Percentiles rank a stretch among this genome's conserved stretches.
Evolutionary conservation across 1,140 invertebrate genomes (phyloP).

Genomic region (Pantala flavescens): DNA sequence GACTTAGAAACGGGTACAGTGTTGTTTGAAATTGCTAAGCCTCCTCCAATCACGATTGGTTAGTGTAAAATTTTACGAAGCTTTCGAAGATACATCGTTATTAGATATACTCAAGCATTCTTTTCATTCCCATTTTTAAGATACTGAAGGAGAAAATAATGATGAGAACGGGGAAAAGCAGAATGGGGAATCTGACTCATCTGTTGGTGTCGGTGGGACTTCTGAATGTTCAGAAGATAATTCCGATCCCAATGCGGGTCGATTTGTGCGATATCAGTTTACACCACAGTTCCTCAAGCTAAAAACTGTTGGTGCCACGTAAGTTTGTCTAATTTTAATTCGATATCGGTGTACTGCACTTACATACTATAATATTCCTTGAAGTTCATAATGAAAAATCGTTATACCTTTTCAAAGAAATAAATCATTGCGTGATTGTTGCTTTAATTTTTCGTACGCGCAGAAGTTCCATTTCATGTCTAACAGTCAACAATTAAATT

Average conservation of each 20-base stretch:
- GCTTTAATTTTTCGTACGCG: no score
- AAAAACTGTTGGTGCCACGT: conserved; percentile 93
- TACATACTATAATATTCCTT: no score
- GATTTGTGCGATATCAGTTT: conserved; percentile 96
- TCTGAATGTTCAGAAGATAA: conserved; percentile 44
- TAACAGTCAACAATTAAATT: no score
- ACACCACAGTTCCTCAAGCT: conserved; percentile 91
- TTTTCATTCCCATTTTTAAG: background rate
- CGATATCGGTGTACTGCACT: background rate
- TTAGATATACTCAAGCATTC: background rate
- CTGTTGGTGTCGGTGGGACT: background rate
- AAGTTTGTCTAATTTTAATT: conserved; percentile 35
- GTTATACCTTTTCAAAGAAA: no score
- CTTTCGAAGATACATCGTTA: no score
- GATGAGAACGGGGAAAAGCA: conserved; percentile 11
- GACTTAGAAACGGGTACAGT: conserved; percentile 87
- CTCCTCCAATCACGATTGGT: conserved; percentile 41
- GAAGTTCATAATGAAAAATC: no score
- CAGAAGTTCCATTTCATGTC: no score
- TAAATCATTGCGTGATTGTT: no score
- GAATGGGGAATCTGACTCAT: background rate
- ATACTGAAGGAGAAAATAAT: background rate
- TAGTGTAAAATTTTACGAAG: background rate
- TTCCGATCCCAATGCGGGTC: conserved; percentile 77
- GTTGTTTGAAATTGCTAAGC: conserved; percentile 96